phyloP scores from a whole-genome alignment of 2,888 invertebrate species.

The Idaea straminata region DNA sequence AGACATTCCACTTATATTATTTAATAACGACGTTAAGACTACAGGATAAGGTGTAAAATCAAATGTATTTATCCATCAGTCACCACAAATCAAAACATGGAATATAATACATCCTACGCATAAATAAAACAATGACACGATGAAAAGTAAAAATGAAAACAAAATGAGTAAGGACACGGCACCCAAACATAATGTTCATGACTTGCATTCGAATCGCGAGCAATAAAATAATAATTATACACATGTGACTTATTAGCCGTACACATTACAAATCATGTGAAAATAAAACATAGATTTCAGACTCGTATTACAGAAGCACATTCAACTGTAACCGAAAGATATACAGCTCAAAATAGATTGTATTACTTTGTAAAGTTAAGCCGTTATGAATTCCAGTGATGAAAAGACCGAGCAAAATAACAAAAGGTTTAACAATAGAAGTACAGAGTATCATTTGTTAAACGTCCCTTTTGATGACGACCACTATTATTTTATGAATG shows the following conservation, averaged over 20 bases:
- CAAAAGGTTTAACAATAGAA: conserved; percentile 76
- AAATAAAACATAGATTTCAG: conserved; percentile 44
- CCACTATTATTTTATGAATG: conserved; percentile 77
- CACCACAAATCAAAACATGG: conserved; percentile 49
- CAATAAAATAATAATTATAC: conserved; percentile 79
- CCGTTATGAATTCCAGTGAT: conserved; percentile 38
- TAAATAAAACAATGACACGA: conserved; percentile 57
- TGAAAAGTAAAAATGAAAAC: conserved; percentile 51
- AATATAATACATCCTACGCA: conserved; percentile 58
- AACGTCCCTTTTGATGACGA: conserved; percentile 76
- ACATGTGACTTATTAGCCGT: conserved; percentile 76
- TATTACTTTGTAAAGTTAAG: conserved; percentile 28
- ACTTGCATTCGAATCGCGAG: conserved; percentile 66
- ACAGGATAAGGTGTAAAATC: conserved; percentile 42
- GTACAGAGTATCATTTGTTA: conserved; percentile 77
- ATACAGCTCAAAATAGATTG: conserved; percentile 30
- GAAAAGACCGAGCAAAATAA: conserved; percentile 64
- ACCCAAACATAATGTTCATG: conserved; percentile 64
- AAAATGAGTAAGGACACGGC: conserved; percentile 48
- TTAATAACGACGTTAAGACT: conserved; percentile 31
- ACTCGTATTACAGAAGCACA: conserved; percentile 17
- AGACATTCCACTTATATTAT: conserved; percentile 17
- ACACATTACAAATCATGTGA: conserved; percentile 59
- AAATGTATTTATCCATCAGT: conserved; percentile 36
- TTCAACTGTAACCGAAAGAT: conserved; percentile 11